Evolutionary conservation across 2,113 vertebrate genomes (phyloP), one percentile per base, ranked within the genome.

Genomic region (Lonchura striata): DNA sequence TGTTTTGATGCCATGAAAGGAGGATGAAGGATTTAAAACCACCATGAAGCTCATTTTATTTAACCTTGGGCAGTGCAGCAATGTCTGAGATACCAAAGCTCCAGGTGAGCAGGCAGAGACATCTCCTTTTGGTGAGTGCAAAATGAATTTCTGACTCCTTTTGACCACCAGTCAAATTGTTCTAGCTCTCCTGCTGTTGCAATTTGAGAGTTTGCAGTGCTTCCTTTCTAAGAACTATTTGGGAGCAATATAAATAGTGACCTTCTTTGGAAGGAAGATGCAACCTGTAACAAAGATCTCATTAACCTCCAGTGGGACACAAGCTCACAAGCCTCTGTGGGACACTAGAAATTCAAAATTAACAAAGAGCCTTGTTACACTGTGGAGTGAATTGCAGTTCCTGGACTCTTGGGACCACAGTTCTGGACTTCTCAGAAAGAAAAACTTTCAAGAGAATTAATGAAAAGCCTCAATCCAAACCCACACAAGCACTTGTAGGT

Each of bases 401-500:
- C 25, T n/a, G 65, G n/a, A 33, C 35, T 46, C 56, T 24, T 35
- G 33, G 27, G 54, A 74, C 8, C 69, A 81, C 23, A 75, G 35
- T 6, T 56, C 15, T 47, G 33, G n/a, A 47, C 19, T 60, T 39
- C 17, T 35, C 31, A 41, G 30, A 68, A 75, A 59, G 8, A 70
- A 66, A 75, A 86, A 3, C 30, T 41, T 65, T 7, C 33, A 19
- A 10, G 52, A 71, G 44, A 39, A 75, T 27, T 47, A 75, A 91
- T 10, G 4, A 46, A 79, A 68, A 84, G 19, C 24, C 15, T 81
- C 28, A 65, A 57, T 41, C 10, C 24, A 84, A 78, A 53, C 22
- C 50, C 35, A 28, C 0, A 1, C 21, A 70, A 64, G 30, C 13
- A 27, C 19, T 63, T 41, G 6, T 25, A 10, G 11, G 4, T 19